These are phyloP conservation scores for Colossoma macropomum DNA, from an alignment of 2,113 vertebrate species.

Conservation along the genomic window DNA sequence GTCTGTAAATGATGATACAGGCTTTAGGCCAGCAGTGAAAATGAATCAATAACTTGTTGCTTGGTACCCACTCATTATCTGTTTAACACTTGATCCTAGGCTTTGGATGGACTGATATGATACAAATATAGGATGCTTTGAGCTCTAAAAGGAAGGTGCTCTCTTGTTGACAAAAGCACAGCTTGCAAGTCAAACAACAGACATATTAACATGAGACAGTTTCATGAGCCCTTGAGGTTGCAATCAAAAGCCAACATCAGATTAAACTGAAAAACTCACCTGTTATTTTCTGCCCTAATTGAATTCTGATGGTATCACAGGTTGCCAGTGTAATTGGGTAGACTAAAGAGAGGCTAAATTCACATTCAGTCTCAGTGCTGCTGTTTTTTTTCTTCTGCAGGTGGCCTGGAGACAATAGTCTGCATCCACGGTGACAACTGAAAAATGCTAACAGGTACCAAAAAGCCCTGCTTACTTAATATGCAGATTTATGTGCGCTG, in stretches of 20 bases:
- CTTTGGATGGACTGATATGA: background rate
- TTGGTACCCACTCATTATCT: background rate
- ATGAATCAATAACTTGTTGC: background rate
- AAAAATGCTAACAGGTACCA: slow-evolving; percentile 42
- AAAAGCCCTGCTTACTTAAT: slow-evolving; percentile 58
- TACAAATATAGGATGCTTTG: background rate
- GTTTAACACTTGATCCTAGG: background rate
- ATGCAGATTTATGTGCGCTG: slow-evolving; percentile 68
- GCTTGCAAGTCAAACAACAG: background rate
- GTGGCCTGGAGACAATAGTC: slow-evolving; percentile 43
- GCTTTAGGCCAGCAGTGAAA: background rate
- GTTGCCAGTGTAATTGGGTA: background rate
- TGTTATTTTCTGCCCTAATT: background rate
- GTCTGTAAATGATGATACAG: background rate
- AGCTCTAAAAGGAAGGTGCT: background rate
- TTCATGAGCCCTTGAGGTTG: background rate
- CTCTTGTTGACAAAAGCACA: background rate
- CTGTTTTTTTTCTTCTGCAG: slow-evolving; percentile 17
- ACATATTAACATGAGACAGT: background rate
- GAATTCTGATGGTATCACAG: background rate
- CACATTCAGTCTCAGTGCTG: background rate
- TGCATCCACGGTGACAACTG: slow-evolving; percentile 22
- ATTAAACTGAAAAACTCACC: background rate
- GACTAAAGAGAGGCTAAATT: slow-evolving; percentile 15
- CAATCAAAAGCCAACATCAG: background rate